phyloP scores from a whole-genome alignment of 30 jellyfish, hydroid and myxozoan species.

The Pseudorhiza aurosa region DNA sequence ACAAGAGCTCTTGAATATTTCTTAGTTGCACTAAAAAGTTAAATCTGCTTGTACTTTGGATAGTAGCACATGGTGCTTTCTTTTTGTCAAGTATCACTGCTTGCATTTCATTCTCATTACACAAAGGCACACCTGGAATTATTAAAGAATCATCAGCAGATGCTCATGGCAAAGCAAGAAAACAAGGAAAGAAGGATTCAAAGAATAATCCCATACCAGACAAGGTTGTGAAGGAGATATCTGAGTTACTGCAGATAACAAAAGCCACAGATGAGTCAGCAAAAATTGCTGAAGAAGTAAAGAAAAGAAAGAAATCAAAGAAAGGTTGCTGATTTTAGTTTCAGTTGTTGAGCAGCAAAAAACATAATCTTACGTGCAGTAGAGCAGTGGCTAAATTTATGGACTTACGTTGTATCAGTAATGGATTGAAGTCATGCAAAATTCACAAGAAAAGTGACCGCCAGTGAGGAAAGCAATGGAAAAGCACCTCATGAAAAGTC shows the following conservation, averaged over 20 bases:
- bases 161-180: neutral
- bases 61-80: neutral
- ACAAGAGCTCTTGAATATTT: too few species aligned
- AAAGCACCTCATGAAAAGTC: too few species aligned
- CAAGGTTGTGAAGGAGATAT: slow-evolving; percentile 23
- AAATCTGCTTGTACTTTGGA: neutral
- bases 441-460: too few species aligned
- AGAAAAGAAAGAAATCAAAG: slow-evolving; percentile 41
- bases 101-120: too few species aligned
- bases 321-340: slow-evolving; percentile 7
- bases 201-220: slow-evolving; percentile 36
- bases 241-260: slow-evolving; percentile 53
- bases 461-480: too few species aligned
- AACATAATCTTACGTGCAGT: too few species aligned
- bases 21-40: too few species aligned
- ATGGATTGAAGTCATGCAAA: too few species aligned
- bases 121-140: neutral
- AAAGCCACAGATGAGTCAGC: slow-evolving; percentile 56
- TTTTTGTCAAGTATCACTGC: neutral
- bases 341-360: too few species aligned
- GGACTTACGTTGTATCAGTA: too few species aligned
- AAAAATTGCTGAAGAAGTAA: slow-evolving; percentile 48
- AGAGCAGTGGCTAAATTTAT: too few species aligned
- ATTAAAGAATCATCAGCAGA: neutral
- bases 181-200: neutral